These are phyloP conservation scores for Acromyrmex charruanus DNA, from an alignment of 1,140 invertebrate genomes.

Conservation along the genomic window DNA sequence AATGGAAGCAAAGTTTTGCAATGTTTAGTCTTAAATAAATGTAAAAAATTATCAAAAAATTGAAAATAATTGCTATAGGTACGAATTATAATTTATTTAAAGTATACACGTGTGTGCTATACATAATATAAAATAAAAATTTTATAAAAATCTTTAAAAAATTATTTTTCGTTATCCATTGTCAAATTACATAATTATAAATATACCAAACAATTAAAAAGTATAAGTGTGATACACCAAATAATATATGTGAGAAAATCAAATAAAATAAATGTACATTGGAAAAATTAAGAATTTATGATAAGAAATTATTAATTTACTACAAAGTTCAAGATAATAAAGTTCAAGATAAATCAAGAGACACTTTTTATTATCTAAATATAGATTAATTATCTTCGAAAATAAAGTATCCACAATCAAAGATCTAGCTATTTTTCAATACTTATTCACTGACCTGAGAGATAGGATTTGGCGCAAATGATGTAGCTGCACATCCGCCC, in stretches of 20 bases:
- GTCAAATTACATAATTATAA: not conserved
- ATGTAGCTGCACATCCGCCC: conserved; percentile 83
- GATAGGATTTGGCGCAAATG: conserved; percentile 82
- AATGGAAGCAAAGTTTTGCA: not conserved
- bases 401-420: not conserved
- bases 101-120: not conserved
- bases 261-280: not conserved
- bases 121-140: too few species aligned
- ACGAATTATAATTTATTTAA: not conserved
- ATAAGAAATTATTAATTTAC: too few species aligned
- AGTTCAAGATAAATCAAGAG: not conserved
- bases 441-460: conserved; percentile 80
- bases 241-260: not conserved
- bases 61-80: not conserved
- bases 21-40: not conserved
- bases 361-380: too few species aligned
- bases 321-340: not conserved
- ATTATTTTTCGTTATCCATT: not conserved
- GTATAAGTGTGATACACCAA: too few species aligned
- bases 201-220: not conserved
- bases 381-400: not conserved
- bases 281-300: not conserved
- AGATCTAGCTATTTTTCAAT: not conserved
- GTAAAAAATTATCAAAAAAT: not conserved
- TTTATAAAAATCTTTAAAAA: not conserved